These are phyloP conservation scores for Brachionus rotundiformis DNA, from an alignment of 1,140 invertebrate genomes.

Conservation along the genomic window DNA sequence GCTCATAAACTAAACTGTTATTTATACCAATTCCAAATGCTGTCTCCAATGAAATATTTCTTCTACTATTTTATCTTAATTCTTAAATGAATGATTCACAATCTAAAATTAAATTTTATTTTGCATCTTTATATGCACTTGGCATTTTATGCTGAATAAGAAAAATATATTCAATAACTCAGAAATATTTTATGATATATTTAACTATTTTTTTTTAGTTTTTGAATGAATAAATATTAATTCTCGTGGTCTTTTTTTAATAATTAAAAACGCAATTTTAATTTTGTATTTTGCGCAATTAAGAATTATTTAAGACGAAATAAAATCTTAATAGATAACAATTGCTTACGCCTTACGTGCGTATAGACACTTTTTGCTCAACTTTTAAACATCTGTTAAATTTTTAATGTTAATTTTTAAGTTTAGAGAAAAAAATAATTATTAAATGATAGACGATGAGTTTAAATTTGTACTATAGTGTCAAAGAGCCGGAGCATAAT, in stretches of 20 bases:
- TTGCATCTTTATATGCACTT: background rate
- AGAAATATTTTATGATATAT: constrained; percentile 18
- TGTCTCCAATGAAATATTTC: too few relatives aligned
- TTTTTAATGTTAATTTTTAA: constrained; percentile 9
- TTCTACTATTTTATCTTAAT: too few relatives aligned
- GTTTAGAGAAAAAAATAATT: background rate
- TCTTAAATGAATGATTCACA: background rate
- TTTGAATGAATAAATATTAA: too few relatives aligned
- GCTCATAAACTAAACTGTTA: background rate
- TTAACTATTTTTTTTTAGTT: too few relatives aligned
- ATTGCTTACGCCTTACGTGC: background rate
- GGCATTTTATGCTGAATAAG: constrained; percentile 23
- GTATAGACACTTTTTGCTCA: background rate
- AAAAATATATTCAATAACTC: background rate
- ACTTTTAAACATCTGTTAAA: background rate
- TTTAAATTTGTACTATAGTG: constrained; percentile 28
- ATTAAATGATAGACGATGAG: background rate
- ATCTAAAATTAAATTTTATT: constrained; percentile 22
- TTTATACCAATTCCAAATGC: background rate
- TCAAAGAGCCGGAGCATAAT: constrained; percentile 18
- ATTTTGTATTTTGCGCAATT: constrained; percentile 3
- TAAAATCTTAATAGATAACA: background rate
- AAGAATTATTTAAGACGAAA: background rate
- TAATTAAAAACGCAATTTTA: background rate
- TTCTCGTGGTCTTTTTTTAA: too few relatives aligned